These are phyloP conservation scores for Dicyrtomina minuta DNA, from an alignment of 2,888 invertebrate species.

Conservation along the genomic window DNA sequence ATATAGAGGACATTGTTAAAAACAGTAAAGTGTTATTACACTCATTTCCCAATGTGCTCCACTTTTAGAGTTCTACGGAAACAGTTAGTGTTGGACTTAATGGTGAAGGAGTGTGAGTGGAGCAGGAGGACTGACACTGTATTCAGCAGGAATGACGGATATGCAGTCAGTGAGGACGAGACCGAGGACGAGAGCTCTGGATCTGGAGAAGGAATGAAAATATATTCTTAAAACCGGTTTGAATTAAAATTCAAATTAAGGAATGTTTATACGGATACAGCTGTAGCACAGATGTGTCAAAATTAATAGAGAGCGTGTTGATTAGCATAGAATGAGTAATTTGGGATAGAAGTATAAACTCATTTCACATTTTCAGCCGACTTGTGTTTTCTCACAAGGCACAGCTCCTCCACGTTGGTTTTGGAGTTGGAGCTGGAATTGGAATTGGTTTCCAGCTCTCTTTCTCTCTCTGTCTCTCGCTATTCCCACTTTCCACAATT, in stretches of 20 bases:
- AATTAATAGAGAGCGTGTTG: constrained; percentile 41
- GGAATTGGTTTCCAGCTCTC: too few species aligned
- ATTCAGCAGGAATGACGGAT: too few species aligned
- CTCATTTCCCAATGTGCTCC: too few species aligned
- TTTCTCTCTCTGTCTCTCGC: constrained; percentile 7
- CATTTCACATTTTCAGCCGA: constrained; percentile 26
- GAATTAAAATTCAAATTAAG: constrained; percentile 37
- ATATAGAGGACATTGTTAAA: too few species aligned
- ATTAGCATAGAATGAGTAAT: constrained; percentile 47
- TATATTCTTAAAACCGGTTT: constrained; percentile 34
- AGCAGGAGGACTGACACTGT: too few species aligned
- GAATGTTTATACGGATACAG: constrained; percentile 35
- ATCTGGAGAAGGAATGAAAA: constrained; percentile 15
- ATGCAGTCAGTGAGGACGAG: too few species aligned
- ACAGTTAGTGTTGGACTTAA: too few species aligned
- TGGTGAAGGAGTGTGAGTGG: too few species aligned
- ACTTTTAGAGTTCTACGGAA: too few species aligned
- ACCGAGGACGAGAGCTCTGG: not conserved
- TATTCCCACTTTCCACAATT: not conserved
- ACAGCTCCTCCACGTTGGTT: not conserved
- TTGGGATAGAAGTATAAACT: constrained; percentile 32
- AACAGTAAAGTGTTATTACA: too few species aligned
- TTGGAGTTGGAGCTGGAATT: too few species aligned
- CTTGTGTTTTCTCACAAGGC: constrained; percentile 13
- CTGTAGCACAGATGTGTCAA: constrained; percentile 35